Evolutionary conservation across 2,113 vertebrate genomes (phyloP), one percentile per base, ranked within the genome.

Genomic region (Phrynosoma blainvillii): DNA sequence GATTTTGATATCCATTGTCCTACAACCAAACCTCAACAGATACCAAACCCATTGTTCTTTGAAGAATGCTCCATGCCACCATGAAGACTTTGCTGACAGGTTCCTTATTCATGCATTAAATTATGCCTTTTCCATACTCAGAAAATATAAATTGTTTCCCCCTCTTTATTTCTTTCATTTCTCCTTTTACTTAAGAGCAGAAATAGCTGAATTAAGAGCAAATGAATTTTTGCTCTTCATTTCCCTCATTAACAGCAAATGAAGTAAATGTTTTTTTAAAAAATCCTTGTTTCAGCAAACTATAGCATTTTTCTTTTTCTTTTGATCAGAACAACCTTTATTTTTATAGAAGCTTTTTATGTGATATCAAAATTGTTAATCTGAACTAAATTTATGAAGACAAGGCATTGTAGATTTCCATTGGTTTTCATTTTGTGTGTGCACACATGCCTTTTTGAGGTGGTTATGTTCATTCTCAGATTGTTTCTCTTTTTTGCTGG

Each of bases 351-450:
- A 87, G n/a, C 40, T 13, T 65, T 74, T 42, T n/a, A 21, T 32
- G 40, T 59, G 32, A 42, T 42, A 66, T 65, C 80, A 89, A 90
- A 74, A 13, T 82, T 86, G 65, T 89, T 87, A 88, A 92, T 65
- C 68, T 87, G 89, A 66, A 87, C 84, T 32, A 75, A 89, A 86
- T 89, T 87, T 84, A 86, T 74, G 89, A 93, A 84, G 84, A 87
- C 90, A 92, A 54, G 89, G 6, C 27, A 90, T 66, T 89, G 66
- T 5, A 84, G 52, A 5, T 87, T 85, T 85, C 73, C 80, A n/a
- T 56, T 10, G 75, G 77, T 90, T 90, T 87, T 0, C 71, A 80
- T 78, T 40, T 87, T 89, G 90, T 32, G 68, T 1, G 20, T 66
- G 65, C 7, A 47, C 47, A 47, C n/a, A 32, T 18, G 30, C 1